Base-by-base conservation (phyloP, 2,797 vertebrate species). In the Synaphobranchus kaupii region DNA sequence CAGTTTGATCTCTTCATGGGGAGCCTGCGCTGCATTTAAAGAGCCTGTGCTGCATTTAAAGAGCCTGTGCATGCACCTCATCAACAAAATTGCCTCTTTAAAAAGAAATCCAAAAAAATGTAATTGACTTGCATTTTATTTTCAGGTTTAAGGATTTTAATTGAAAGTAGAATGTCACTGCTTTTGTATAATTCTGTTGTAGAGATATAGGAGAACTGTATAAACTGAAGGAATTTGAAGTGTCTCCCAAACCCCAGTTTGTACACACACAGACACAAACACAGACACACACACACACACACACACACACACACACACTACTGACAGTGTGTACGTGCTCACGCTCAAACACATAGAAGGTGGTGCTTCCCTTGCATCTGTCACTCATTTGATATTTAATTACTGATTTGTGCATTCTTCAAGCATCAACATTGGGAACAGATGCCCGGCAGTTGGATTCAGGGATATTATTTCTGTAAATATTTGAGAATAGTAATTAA, bases 401-500 rank as follows among this genome's bases (percentile, higher is more conserved):
- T 80, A 82, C 44, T 5, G 15, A 50, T 12, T 39, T 58, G 63
- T 52, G 34, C 60, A 12, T 86, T 58, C 20, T 86, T 44, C 81
- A 84, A 88, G 84, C 22, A 52, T 60, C n/a, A 31, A 47, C 81
- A 82, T 66, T 50, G 78, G 63, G 54, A 90, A 54, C 84, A 90
- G 88, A 91, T 85, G 87, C 80, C 50, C 78, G 28, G 31, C 66
- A 31, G 17, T 84, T 20, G n/a, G 25, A 83, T 85, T 52, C 48
- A 28, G 47, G 85, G 86, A 87, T 86, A 54, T 78, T 22, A 66
- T 71, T 28, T 47, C 83, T 60, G 52, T 88, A 84, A 89, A 89
- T 89, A 90, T 92, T 90, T 91, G 83, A 87, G 85, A 34, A 85
- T 58, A 90, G 76, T 76, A 73, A 44, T 87, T 84, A 85, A 80